Evolutionary conservation across 2,888 invertebrate species (phyloP), one percentile per base, ranked within the genome.

Genomic region (Caenorhabditis sp.): DNA sequence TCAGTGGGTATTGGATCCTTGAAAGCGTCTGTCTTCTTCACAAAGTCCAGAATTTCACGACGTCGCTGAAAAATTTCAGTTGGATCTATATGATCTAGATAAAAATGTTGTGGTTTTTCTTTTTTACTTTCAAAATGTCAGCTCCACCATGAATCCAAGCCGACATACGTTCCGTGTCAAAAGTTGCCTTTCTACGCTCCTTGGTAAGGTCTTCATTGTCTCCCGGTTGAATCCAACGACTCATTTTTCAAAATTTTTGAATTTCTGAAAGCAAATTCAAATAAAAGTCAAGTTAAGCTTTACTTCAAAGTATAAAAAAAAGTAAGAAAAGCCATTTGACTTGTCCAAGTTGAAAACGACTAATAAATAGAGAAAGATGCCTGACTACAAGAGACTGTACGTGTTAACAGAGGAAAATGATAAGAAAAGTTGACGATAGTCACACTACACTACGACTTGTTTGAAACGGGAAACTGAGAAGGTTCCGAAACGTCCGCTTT

Each of bases 11-110:
- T 80, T 1, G 89, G 89, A 44, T 91, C 91, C 22, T 89, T 83
- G 61, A 92, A 89, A 9, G 90, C 91, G 9, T 89, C 88, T 50
- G 91, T 89, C 8, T 90, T 85, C 18, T 91, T 86, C 6, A 91
- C 92, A 50, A 92, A 88, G 0, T 83, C 82, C 28, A 87, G 68
- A 56, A 90, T 90, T 60, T 90, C 90, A n/a, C 85, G 76, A 18
- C 90, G 79, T n/a, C 90, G 74, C 81, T 87, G 67, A 18, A 84
- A 60, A n/a, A n/a, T n/a, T n/a, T n/a, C n/a, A n/a, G n/a, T n/a
- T n/a, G n/a, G n/a, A n/a, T n/a, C n/a, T n/a, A n/a, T n/a, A n/a
- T n/a, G n/a, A n/a, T n/a, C n/a, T n/a, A n/a, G n/a, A 40, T 28
- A 8, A 28, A 60, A 24, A 13, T 11, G 13, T 58, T 68, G n/a